phyloP scores from a whole-genome alignment of 2,797 vertebrate species.

The Sciaenops ocellatus region DNA sequence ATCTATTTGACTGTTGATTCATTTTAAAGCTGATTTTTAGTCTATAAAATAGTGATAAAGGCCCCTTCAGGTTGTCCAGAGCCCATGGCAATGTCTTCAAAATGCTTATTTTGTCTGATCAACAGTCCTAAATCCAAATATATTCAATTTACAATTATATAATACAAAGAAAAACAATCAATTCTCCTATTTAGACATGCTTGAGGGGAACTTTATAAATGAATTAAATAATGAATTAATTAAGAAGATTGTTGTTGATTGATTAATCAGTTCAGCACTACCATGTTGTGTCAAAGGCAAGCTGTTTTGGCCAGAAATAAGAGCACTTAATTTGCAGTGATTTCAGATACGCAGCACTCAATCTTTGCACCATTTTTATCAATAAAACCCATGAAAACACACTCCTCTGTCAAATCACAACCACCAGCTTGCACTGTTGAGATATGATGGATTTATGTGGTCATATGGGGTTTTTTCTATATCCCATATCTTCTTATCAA shows the following conservation, averaged over 20 bases:
- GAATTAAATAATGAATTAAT: not conserved
- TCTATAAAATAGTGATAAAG: not conserved
- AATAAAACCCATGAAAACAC: not conserved
- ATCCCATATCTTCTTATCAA: slow-evolving; percentile 48
- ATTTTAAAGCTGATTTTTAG: no score
- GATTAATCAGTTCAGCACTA: not conserved
- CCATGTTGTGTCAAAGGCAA: slow-evolving; percentile 4
- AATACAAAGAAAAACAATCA: not conserved
- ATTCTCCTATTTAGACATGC: not conserved
- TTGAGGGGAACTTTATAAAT: not conserved
- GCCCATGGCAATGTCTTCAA: not conserved
- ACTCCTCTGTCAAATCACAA: slow-evolving; percentile 17
- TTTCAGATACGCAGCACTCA: slow-evolving; percentile 3
- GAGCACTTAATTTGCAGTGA: not conserved
- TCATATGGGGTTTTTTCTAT: slow-evolving; percentile 13
- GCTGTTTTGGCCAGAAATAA: not conserved
- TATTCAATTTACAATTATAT: not conserved
- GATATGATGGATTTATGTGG: slow-evolving; percentile 44
- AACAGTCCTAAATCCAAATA: not conserved
- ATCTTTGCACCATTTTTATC: slow-evolving; percentile 11
- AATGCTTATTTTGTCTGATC: not conserved
- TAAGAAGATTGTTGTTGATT: not conserved
- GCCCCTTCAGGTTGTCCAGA: not conserved
- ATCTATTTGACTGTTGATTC: not conserved
- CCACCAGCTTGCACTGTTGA: slow-evolving; percentile 31